Conservation (phyloP, 2,797 vertebrate genomes). For the Myotis planiceps region DNA sequence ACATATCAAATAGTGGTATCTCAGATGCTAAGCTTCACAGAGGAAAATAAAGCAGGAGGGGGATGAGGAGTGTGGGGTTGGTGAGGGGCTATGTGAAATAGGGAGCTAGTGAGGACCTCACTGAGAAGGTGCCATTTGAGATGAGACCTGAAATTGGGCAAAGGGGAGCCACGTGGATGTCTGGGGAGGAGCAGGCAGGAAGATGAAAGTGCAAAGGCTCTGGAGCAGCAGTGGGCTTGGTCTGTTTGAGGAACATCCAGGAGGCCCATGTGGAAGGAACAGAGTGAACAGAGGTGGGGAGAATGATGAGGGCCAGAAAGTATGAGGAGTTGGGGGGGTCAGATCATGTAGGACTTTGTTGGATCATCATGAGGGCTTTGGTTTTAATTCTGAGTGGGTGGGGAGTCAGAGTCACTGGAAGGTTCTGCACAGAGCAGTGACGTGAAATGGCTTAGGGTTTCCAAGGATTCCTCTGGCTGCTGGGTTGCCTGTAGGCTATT, state of each 20-base stretch:
- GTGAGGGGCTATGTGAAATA: not conserved
- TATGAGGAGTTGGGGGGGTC: not conserved
- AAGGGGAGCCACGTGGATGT: accelerated
- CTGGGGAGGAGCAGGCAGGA: not conserved
- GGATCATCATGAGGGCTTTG: not conserved
- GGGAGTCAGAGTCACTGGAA: not conserved
- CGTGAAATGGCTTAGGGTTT: not conserved
- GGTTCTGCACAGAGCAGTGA: not conserved
- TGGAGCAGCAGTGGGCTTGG: not conserved
- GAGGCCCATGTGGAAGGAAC: not conserved
- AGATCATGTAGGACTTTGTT: not conserved
- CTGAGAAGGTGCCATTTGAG: not conserved
- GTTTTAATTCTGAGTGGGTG: not conserved
- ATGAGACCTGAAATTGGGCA: not conserved
- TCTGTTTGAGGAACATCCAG: not conserved
- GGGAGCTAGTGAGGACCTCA: not conserved
- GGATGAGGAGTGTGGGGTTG: not conserved
- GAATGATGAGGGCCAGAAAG: not conserved
- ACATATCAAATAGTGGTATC: not conserved
- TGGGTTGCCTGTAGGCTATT: not conserved
- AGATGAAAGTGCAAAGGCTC: not conserved
- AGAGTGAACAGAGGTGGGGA: not conserved
- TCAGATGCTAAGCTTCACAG: not conserved
- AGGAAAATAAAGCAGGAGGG: not conserved
- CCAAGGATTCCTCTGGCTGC: not conserved